Base-by-base conservation (phyloP, 2,113 vertebrate species). In the Aegithalos caudatus region DNA sequence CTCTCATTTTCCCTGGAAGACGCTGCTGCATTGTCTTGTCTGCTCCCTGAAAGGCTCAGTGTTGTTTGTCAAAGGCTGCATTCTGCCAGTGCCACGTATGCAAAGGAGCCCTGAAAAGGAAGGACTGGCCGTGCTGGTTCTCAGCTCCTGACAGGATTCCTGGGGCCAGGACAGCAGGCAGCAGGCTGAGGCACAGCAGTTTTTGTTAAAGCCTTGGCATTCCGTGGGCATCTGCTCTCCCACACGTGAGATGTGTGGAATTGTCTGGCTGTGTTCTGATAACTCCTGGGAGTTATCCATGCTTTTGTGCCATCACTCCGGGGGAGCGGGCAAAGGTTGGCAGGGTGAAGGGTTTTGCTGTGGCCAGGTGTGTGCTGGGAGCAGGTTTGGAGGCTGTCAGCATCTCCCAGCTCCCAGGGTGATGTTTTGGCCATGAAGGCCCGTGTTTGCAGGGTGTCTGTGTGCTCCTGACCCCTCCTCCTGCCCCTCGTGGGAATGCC, bases 1-100 rank as follows among this genome's bases (percentile, higher is more conserved):
- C 56, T 91, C 93, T 88, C 84, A 69, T 90, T 97, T 83, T 91
- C 83, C 81, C 92, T 95, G 96, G 95, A 95, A 96, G 95, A 96
- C 33, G 90, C 87, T 66, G 94, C 94, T 91, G 84, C 78, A 90
- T 95, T 97, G 94, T 95, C 94, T 91, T 88, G 71, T 91, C 90
- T 88, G 54, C 54, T 13, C 77, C 82, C 92, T 95, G 87, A 96
- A 96, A 95, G 95, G 73, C 90, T 87, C 94, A 95, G 93, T 97
- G 94, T 95, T 96, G 58, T 66, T 76, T 69, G 58, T 87, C 93
- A 96, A 94, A 96, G 90, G 85, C 91, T 77, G 27, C 23, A 86
- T 95, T 92, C 93, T 95, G 70, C 81, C 3, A 85, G 66, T 45
- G 87, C 93, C 91, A 87, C 45, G 81, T 89, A 85, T 94, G 87